Evolutionary conservation across 2,797 vertebrate genomes (phyloP), one percentile per base, ranked within the genome.

Genomic region (Sylvilagus floridanus): DNA sequence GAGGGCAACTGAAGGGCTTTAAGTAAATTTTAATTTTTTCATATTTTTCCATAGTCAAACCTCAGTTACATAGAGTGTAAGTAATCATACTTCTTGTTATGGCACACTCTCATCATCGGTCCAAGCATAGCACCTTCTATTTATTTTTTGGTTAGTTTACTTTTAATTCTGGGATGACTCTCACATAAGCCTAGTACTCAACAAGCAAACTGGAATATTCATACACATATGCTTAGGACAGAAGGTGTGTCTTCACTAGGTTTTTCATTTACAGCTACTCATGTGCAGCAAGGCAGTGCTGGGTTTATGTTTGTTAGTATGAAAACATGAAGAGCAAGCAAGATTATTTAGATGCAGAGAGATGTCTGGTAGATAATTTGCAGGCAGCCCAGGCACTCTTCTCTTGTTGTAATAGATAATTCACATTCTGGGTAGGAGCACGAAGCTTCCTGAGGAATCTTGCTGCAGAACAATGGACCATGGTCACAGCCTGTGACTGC

Each of bases 311-410:
- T 88, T 73, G 22, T 52, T 79, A 65, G 16, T 81, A 63, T 72
- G n/a, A 42, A 92, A 92, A 86, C 57, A 69, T 68, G 86, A 68
- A 83, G 63, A 90, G 16, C 30, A 81, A 88, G 8, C 37, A 60
- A 77, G 24, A 92, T 89, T 88, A 76, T 76, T 81, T 84, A 60
- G 30, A 65, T 91, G 42, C 17, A 79, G 42, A 88, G 22, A 88
- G 54, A 79, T 17, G 42, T 71, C 75, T 78, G 54, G 30, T 8
- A 90, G 63, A 28, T 81, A 88, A 96, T 94, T 91, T 87, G 79
- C 22, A 94, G 88, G 28, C 62, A 81, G 72, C 68, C 19, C 22
- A 42, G 42, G 42, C 11, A 37, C 11, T 79, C 21, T 28, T 77
- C 5, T 26, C 19, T 57, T 69, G 11, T 84, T 82, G 1, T 93